phyloP scores from a whole-genome alignment of 2,888 invertebrate genomes.

The Eupeodes latifasciatus region DNA sequence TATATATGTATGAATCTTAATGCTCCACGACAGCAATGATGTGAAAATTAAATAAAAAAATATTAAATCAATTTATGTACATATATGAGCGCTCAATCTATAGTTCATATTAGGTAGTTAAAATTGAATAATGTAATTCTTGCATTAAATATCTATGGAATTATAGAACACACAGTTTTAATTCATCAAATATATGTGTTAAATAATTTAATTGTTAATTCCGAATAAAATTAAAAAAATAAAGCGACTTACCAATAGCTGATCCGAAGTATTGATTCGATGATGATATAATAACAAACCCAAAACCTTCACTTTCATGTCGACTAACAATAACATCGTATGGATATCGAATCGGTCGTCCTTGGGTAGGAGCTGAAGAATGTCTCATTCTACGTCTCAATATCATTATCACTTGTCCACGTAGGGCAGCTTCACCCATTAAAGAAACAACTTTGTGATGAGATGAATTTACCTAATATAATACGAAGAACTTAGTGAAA shows the following conservation, averaged over 20 bases:
- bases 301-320: slow-evolving; percentile 97
- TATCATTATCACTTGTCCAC: slow-evolving; percentile 93
- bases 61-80: too few species aligned
- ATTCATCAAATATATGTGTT: too few species aligned
- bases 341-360: slow-evolving; percentile 85
- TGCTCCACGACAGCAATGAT: too few species aligned
- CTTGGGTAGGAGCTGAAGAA: slow-evolving; percentile 80
- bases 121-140: too few species aligned
- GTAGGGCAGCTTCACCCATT: slow-evolving; percentile 94
- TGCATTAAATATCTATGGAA: too few species aligned
- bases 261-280: slow-evolving; percentile 91
- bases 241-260: slow-evolving; percentile 89
- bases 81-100: too few species aligned
- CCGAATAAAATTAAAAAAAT: too few species aligned
- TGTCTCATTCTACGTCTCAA: slow-evolving; percentile 86
- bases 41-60: too few species aligned
- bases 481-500: not conserved
- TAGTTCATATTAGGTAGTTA: too few species aligned
- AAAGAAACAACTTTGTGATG: slow-evolving; percentile 97
- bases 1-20: too few species aligned
- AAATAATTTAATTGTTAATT: too few species aligned
- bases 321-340: slow-evolving; percentile 97
- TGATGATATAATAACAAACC: slow-evolving; percentile 99
- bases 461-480: slow-evolving; percentile 88
- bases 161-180: too few species aligned